Evolutionary conservation across 2,113 vertebrate species (phyloP).

Genomic region (Catharus bicknelli): DNA sequence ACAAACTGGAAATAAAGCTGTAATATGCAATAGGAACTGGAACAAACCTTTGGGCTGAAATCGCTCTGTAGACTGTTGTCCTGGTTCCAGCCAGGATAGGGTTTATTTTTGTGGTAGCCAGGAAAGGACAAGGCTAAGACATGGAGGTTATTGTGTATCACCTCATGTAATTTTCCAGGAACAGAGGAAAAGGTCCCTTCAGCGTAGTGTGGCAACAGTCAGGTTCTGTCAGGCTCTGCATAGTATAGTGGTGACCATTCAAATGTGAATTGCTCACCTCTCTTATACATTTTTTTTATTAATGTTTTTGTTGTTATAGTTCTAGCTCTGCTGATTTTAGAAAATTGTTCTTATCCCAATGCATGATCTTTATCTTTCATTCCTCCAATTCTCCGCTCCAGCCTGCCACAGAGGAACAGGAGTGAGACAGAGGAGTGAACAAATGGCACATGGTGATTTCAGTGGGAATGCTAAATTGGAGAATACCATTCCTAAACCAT

Average conservation of each 20-base stretch:
- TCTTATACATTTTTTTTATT: neutral
- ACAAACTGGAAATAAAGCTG: neutral
- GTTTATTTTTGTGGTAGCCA: neutral
- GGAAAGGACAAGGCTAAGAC: neutral
- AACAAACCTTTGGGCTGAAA: neutral
- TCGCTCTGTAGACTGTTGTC: neutral
- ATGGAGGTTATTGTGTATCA: neutral
- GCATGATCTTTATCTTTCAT: neutral
- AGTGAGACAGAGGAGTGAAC: fast-evolving
- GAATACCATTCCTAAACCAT: neutral
- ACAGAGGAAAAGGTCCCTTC: neutral
- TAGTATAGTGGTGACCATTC: neutral
- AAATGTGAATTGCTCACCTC: neutral
- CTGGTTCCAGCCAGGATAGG: neutral
- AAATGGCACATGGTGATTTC: neutral
- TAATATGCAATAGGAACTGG: neutral
- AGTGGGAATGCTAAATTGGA: neutral
- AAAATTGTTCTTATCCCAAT: neutral
- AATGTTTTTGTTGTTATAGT: neutral
- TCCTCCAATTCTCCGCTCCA: neutral
- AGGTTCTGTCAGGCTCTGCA: neutral
- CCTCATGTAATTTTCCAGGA: neutral
- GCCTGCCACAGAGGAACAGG: fast-evolving
- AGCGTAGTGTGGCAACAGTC: too few species aligned
- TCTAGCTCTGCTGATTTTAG: neutral